Conservation (phyloP, 2,797 vertebrate genomes). For the Acanthopagrus latus region DNA sequence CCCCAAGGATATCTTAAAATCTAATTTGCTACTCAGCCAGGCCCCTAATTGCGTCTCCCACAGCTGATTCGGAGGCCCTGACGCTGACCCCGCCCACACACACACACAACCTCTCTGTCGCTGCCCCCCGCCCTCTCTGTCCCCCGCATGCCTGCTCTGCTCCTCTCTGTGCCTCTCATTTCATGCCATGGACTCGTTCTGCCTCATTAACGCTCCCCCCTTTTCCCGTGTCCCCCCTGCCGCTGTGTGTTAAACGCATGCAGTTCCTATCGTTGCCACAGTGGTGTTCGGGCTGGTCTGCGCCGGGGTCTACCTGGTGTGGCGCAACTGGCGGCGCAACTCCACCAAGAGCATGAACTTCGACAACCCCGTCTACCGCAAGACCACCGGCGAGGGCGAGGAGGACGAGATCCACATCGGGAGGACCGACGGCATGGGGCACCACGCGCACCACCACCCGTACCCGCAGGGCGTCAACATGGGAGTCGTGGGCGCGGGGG, state of each 20-base stretch:
- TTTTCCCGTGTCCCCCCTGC: conserved; percentile 70
- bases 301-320: conserved; percentile 93
- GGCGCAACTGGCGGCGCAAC: conserved; percentile 97
- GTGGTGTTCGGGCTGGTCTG: conserved; percentile 93
- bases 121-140: conserved; percentile 52
- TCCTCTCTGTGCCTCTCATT: conserved; percentile 70
- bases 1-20: conserved; percentile 31
- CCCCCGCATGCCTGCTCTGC: conserved; percentile 65
- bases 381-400: conserved; percentile 92
- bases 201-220: conserved; percentile 79
- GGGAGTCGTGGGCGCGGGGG: conserved; percentile 86
- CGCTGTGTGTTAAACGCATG: conserved; percentile 87
- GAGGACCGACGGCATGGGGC: conserved; percentile 89
- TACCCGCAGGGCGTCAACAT: conserved; percentile 82
- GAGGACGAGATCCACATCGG: conserved; percentile 98
- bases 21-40: conserved; percentile 25
- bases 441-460: conserved; percentile 85
- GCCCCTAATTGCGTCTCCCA: conserved; percentile 17
- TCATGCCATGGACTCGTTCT: conserved; percentile 73
- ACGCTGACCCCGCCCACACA: conserved; percentile 42
- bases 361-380: conserved; percentile 98
- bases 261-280: conserved; percentile 89
- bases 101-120: conserved; percentile 40
- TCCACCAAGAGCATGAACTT: conserved; percentile 99
- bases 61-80: conserved; percentile 4